Base-by-base conservation (phyloP, 2,797 vertebrate species). In the Fratercula arctica region DNA sequence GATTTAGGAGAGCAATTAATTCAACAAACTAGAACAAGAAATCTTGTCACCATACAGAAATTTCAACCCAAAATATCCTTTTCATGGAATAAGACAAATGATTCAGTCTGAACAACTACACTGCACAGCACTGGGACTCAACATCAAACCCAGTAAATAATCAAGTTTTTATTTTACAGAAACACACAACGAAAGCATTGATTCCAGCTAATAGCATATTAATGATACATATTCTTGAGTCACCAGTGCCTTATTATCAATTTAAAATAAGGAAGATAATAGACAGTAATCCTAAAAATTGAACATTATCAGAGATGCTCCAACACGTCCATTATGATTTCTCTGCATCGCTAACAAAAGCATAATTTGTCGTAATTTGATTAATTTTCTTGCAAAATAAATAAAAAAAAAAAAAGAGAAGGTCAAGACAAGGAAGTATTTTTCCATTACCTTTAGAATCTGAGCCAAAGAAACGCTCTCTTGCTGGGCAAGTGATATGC, bases 401-500 rank as follows among this genome's bases (percentile, higher is more conserved):
- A 73, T 51, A 74, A 57, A 75, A 20, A 39, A 63, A 19, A 19
- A 81, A 75, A 51, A 13, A 6, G 79, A 9, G 39, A 57, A 81
- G 26, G 25, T 26, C 66, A 88, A 76, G 29, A 70, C 26, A 84
- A 35, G 46, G n/a, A 43, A 92, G 16, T 35, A 63, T 24, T 68
- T 31, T 37, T 56, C 77, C 39, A 41, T 92, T 97, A 99, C 99
- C 99, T 99, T 99, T n/a, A 99, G 98, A 95, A 99, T 99, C 96
- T 99, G 99, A 93, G 99, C 98, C 88, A 99, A 96, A 37, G 99
- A 99, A 16, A 98, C 98, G 0, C 97, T 99, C 96, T 99, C 99
- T 96, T 99, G 99, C 90, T 99, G 99, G 76, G 99, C 99, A 74
- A 99, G 97, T 10, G 99, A 98, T 57, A 99, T 98, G 18, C 98